phyloP scores from a whole-genome alignment of 2,797 vertebrate species.

The Melanotaenia trifasciata region DNA sequence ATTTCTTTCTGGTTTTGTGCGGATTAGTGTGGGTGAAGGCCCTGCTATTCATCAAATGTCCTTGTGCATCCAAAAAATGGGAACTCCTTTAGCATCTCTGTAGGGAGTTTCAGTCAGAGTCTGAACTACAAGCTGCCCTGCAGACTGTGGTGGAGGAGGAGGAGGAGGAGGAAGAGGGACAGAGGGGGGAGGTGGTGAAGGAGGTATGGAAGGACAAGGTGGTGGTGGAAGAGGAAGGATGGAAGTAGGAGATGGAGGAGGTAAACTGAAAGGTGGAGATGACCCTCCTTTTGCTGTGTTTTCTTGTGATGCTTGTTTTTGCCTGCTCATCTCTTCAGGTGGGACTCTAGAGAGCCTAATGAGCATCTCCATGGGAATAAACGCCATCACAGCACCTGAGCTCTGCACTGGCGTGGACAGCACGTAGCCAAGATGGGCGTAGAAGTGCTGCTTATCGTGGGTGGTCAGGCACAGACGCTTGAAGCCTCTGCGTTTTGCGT shows the following conservation, averaged over 20 bases:
- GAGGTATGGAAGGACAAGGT: not conserved
- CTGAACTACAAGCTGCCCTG: constrained; percentile 57
- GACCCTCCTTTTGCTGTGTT: not conserved
- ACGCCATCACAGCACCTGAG: constrained; percentile 82
- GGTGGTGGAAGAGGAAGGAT: not conserved
- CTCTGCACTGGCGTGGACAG: constrained; percentile 89
- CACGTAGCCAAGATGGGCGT: constrained; percentile 89
- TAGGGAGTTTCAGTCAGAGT: constrained; percentile 85
- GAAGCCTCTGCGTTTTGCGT: constrained; percentile 85
- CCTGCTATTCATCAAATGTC: constrained; percentile 79
- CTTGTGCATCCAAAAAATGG: constrained; percentile 98
- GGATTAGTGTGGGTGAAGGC: not conserved
- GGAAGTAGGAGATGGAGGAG: not conserved
- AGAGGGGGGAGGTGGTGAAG: constrained; percentile 15
- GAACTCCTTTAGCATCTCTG: constrained; percentile 86
- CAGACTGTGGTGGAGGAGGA: constrained; percentile 37
- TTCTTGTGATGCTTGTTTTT: constrained; percentile 5
- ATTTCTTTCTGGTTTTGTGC: not conserved
- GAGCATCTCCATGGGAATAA: constrained; percentile 84
- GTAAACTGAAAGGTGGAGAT: not conserved
- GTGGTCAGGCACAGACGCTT: constrained; percentile 89
- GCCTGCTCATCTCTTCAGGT: not conserved
- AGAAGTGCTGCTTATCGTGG: constrained; percentile 94
- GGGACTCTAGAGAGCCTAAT: constrained; percentile 79
- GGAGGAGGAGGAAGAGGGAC: constrained; percentile 7